Conservation (phyloP, 2,888 invertebrate genomes). For the Drosophila parthenogenetica region DNA sequence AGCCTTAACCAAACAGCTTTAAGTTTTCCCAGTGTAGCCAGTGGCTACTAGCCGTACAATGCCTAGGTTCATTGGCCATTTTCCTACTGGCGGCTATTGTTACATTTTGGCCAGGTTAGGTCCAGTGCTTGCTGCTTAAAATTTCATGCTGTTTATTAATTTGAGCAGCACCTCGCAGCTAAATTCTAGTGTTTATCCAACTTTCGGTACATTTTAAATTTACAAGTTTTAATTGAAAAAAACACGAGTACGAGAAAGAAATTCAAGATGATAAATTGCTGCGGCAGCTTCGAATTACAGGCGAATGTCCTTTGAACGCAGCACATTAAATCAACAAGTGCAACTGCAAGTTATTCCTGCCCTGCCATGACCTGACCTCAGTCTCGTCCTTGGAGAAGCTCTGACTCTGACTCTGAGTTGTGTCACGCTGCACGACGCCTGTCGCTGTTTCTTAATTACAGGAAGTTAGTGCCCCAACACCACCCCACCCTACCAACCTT, state of each 20-base stretch:
- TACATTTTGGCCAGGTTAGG: slow-evolving; percentile 8
- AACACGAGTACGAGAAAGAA: slow-evolving; percentile 17
- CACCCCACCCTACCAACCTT: neutral
- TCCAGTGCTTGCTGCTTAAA: slow-evolving; percentile 45
- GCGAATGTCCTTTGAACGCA: neutral
- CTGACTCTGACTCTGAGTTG: slow-evolving; percentile 1
- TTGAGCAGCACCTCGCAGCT: slow-evolving; percentile 30
- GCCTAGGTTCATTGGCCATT: slow-evolving; percentile 68
- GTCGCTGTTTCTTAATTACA: slow-evolving; percentile 65
- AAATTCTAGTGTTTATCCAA: slow-evolving; percentile 45
- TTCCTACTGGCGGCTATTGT: slow-evolving; percentile 43
- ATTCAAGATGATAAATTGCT: slow-evolving; percentile 51
- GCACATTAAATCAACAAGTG: slow-evolving; percentile 56
- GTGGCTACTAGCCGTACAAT: too few relatives aligned
- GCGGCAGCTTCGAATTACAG: slow-evolving; percentile 41
- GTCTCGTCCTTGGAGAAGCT: slow-evolving; percentile 12
- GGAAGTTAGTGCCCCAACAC: slow-evolving; percentile 56
- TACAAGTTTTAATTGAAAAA: slow-evolving; percentile 75
- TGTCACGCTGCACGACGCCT: slow-evolving; percentile 46
- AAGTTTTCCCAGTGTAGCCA: slow-evolving; percentile 23
- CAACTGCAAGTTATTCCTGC: slow-evolving; percentile 11
- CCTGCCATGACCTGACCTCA: slow-evolving; percentile 12
- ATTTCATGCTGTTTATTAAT: slow-evolving; percentile 72
- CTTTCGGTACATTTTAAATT: slow-evolving; percentile 67
- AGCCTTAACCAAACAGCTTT: too few relatives aligned